A percentile compares a stretch with the other conserved stretches of the same genome.
These are phyloP conservation scores for Macaria notata DNA, from an alignment of 2,888 invertebrate genomes.

Conservation along the genomic window DNA sequence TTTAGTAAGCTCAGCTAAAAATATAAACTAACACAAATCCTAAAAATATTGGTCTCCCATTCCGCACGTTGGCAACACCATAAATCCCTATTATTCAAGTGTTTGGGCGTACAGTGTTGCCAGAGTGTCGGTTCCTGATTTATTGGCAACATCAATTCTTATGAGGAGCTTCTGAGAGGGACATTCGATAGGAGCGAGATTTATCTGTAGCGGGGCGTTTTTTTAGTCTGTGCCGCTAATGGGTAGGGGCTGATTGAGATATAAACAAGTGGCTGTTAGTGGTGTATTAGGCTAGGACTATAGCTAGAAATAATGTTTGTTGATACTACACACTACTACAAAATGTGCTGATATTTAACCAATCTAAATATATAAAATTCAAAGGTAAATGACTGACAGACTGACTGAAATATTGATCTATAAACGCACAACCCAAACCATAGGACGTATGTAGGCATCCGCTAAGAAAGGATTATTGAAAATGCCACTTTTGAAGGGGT, in stretches of 20 bases:
- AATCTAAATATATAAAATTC: too few species aligned
- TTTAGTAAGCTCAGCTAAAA: not conserved
- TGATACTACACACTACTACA: too few species aligned
- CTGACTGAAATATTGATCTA: too few species aligned
- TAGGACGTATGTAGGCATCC: too few species aligned
- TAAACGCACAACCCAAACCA: too few species aligned
- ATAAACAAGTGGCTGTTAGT: conserved; percentile 3
- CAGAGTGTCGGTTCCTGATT: conserved; percentile 59
- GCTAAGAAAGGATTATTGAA: too few species aligned
- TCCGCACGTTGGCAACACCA: conserved; percentile 41
- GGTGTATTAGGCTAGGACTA: not conserved
- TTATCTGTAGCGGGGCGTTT: conserved; percentile 26
- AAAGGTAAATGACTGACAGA: too few species aligned
- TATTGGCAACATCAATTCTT: conserved; percentile 69
- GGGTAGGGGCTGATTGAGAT: conserved; percentile 16
- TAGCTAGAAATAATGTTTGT: not conserved
- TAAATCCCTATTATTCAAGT: conserved; percentile 75
- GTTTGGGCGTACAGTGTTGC: conserved; percentile 59
- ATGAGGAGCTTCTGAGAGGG: conserved; percentile 59
- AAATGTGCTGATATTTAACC: too few species aligned
- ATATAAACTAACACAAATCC: not conserved
- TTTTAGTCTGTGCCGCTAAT: conserved; percentile 20
- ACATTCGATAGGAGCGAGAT: conserved; percentile 52
- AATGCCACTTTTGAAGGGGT: too few species aligned
- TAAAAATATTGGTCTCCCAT: conserved; percentile 11